Percentiles rank a stretch among this genome's conserved stretches.
Conservation (phyloP, 2,888 invertebrate species). For the Tiphia femorata region DNA sequence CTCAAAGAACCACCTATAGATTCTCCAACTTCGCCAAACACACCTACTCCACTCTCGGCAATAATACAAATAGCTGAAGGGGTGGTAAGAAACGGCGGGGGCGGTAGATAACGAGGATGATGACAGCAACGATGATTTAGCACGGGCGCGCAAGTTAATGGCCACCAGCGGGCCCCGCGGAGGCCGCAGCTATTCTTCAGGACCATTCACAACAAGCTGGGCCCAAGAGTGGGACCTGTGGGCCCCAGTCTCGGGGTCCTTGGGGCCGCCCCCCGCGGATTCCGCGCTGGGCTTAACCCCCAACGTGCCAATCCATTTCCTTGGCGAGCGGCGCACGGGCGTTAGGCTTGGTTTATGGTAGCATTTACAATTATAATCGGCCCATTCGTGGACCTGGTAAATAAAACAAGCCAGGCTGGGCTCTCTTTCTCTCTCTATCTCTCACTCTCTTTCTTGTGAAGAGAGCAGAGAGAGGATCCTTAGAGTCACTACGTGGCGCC, state of each 20-base stretch:
- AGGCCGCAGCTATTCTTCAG: slow-evolving; percentile 59
- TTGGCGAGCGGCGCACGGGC: slow-evolving; percentile 36
- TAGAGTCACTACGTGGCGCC: too few relatives aligned
- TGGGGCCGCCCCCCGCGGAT: slow-evolving; percentile 42
- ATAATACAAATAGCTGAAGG: slow-evolving; percentile 47
- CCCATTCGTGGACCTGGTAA: slow-evolving; percentile 38
- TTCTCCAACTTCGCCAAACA: too few relatives aligned
- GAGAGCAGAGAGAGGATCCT: too few relatives aligned
- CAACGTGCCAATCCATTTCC: slow-evolving; percentile 55
- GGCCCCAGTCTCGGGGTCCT: slow-evolving; percentile 46
- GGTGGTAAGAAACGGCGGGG: slow-evolving; percentile 51
- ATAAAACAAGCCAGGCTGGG: slow-evolving; percentile 13
- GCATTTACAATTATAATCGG: slow-evolving; percentile 65
- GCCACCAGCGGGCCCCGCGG: slow-evolving; percentile 48
- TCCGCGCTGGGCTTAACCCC: slow-evolving; percentile 42
- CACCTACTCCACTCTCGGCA: too few relatives aligned
- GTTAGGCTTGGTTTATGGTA: slow-evolving; percentile 58
- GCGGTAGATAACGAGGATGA: slow-evolving; percentile 66
- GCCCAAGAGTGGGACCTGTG: too few relatives aligned
- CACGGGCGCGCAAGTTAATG: slow-evolving; percentile 60
- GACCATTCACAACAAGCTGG: slow-evolving; percentile 58
- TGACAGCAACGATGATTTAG: slow-evolving; percentile 68
- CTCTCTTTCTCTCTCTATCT: neutral
- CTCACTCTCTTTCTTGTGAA: neutral
- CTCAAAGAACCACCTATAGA: too few relatives aligned